Conservation (phyloP, 2,888 invertebrate genomes). For the Nowickia ferox region DNA sequence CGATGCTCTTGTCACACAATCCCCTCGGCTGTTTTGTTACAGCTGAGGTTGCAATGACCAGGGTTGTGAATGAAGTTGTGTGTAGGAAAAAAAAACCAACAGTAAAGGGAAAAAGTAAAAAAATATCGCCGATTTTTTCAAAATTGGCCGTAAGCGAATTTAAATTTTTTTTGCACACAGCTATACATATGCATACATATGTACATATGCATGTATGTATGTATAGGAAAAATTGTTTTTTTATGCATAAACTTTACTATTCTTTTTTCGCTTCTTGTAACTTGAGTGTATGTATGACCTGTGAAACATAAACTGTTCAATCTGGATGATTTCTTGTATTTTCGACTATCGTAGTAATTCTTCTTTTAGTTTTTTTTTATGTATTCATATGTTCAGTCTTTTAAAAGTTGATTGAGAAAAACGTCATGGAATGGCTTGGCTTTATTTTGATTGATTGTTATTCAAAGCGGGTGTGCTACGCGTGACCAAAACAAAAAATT, state of each 20-base stretch:
- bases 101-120: neutral
- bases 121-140: neutral
- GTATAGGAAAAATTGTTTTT: too few relatives aligned
- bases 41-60: neutral
- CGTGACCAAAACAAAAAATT: neutral
- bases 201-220: too few relatives aligned
- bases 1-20: slow-evolving; percentile 8
- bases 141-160: neutral
- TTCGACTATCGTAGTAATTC: neutral
- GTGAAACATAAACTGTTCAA: slow-evolving; percentile 7
- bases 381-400: neutral
- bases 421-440: slow-evolving; percentile 34
- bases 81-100: neutral
- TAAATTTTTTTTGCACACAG: neutral
- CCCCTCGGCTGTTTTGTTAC: neutral
- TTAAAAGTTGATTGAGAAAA: neutral
- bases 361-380: neutral
- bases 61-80: neutral
- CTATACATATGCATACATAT: neutral
- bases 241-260: too few relatives aligned
- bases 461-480: slow-evolving; percentile 49
- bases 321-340: slow-evolving; percentile 13
- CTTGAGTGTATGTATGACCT: neutral
- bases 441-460: slow-evolving; percentile 66
- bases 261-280: too few relatives aligned